Conservation (phyloP, 2,113 vertebrate species). For the Serinus canaria region DNA sequence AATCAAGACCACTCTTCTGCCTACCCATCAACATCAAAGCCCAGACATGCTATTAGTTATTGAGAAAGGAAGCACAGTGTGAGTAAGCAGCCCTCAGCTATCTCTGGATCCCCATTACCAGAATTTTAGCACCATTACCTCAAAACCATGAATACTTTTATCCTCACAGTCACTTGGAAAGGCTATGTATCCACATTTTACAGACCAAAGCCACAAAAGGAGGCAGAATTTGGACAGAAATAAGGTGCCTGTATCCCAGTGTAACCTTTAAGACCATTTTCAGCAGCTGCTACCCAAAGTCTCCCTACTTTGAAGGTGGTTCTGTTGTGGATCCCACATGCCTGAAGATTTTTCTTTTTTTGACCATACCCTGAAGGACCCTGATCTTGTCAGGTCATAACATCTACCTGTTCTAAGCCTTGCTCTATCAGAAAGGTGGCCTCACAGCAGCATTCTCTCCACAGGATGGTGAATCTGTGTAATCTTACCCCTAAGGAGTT, state of each 20-base stretch:
- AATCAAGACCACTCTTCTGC: slow-evolving; percentile 60
- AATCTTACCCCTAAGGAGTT: too few species aligned
- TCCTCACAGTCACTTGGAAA: slow-evolving; percentile 34
- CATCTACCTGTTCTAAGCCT: neutral
- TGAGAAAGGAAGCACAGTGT: slow-evolving; percentile 27
- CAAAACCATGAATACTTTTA: slow-evolving; percentile 60
- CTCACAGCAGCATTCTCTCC: neutral
- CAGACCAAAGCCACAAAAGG: neutral
- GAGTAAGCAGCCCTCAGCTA: slow-evolving; percentile 54
- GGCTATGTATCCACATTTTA: slow-evolving; percentile 5
- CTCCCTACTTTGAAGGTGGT: neutral
- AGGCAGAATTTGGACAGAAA: neutral
- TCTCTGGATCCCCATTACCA: slow-evolving; percentile 43
- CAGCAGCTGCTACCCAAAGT: neutral
- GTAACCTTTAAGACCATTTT: neutral
- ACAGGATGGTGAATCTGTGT: neutral
- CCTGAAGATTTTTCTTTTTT: neutral
- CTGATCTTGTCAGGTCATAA: neutral
- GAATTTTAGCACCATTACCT: slow-evolving; percentile 66
- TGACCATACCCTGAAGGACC: neutral
- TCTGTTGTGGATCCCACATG: neutral
- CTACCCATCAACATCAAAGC: slow-evolving; percentile 64
- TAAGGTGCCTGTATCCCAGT: neutral
- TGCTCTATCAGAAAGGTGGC: neutral
- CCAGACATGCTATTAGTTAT: slow-evolving; percentile 56